Base-by-base conservation (phyloP, 2,888 invertebrate species). In the Ectemnius cavifrons region DNA sequence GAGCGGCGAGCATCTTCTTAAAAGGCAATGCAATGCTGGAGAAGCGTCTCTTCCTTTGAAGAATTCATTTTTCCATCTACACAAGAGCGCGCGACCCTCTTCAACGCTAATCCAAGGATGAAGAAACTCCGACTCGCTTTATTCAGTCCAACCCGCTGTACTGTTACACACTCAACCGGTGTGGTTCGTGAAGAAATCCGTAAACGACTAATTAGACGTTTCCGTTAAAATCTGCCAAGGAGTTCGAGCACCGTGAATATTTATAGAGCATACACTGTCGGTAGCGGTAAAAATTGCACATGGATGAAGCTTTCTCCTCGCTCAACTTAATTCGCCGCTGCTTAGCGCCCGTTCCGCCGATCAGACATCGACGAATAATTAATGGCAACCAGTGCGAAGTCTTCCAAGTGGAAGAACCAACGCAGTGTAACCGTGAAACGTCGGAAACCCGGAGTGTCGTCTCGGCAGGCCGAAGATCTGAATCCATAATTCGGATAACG, bases 401-500 rank as follows among this genome's bases (percentile, higher is more conserved):
- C 37, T 37, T 6, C 37, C 37, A 11, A 37, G 37, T 37, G 8
- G 37, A 37, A 37, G 11, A 11, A 37, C 0, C 8, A 37, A 1
- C 37, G 37, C 37, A 8, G 37, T 37, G 37, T 37, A 37, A 28
- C 13, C 57, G 13, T 57, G 20, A 57, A 57, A 57, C 4, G 11
- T 20, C 4, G 16, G 57, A 16, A 57, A 57, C 20, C 57, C 20
- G 20, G 27, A 60, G 27, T 60, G 60, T 60, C 14, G 60, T 23
- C 57, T 11, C 4, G 20, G 57, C 11, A 27, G 13, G 60, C 5
- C 60, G n/a, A 28, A 28, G 63, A 65, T 75, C 67, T 58, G 70
- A 77, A 73, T 75, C 60, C 66, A 60, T 71, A 78, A 78, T 75
- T 73, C 67, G 47, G 46, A 49, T 78, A 79, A 75, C 73, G 73